Base-by-base conservation (phyloP, 2,113 vertebrate species). In the Gasterosteus nipponicus region DNA sequence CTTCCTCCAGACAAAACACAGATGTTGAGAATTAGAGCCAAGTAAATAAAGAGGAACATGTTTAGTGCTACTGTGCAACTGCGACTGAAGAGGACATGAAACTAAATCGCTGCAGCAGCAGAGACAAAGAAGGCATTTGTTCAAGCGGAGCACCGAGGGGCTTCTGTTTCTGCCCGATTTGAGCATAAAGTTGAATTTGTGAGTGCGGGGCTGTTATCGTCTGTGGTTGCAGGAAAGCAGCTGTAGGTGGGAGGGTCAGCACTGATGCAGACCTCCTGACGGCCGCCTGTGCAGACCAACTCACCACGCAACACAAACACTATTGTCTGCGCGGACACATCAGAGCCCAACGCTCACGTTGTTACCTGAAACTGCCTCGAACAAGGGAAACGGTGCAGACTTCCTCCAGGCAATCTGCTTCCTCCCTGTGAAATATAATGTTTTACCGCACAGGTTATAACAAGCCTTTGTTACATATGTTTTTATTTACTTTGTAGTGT, bases 351-450 rank as follows among this genome's bases (percentile, higher is more conserved):
- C 19, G 35, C 54, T 69, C 74, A n/a, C 73, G 72, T 89, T 35
- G 29, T 53, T 68, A 77, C 41, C 56, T 35, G 33, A 67, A 78
- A 81, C 39, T 5, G 33, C 64, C 64, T 76, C 10, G 67, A 67
- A 67, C 18, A 68, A 61, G 66, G 86, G 84, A 90, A 90, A 76
- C 64, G 4, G 41, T 22, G 76, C 67, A 61, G 76, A 85, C 88
- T 78, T 84, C 72, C 87, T 74, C 53, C 54, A 44, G 53, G 31
- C 44, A 31, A 19, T 49, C 60, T 65, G 74, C 69, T 87, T 87
- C 87, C 87, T 82, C 73, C 41, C 1, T 29, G 1, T 11, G 39
- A 14, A 69, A 2, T 66, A 51, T 49, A 42, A 68, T 57, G 49
- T 70, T 69, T 85, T 44, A 62, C 63, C 33, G 1, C n/a, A 31